These are phyloP conservation scores for Gymnothorax javanicus DNA, from an alignment of 2,797 vertebrate species.

Conservation along the genomic window DNA sequence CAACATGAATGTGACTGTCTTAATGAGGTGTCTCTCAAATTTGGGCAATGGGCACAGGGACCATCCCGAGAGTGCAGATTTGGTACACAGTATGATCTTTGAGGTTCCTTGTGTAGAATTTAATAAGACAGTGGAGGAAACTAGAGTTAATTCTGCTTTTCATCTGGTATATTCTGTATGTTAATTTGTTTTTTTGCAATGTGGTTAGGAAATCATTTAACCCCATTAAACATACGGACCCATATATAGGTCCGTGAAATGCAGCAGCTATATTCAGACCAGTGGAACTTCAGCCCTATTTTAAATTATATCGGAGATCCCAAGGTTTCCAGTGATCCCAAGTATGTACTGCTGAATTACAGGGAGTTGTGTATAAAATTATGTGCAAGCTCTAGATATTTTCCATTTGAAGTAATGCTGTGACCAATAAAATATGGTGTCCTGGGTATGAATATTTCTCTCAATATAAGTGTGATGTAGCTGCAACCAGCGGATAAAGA, in stretches of 20 bases:
- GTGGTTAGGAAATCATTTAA: background rate
- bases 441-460: no score
- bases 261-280: no score
- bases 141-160: background rate
- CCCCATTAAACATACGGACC: conserved; percentile 49
- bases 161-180: background rate
- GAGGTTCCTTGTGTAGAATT: background rate
- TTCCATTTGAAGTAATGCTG: background rate
- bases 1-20: conserved; percentile 73
- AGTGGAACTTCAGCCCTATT: no score
- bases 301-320: no score
- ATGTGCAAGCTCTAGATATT: no score
- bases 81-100: conserved; percentile 58
- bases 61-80: conserved; percentile 63
- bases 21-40: conserved; percentile 66
- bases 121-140: background rate
- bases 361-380: no score
- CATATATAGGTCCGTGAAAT: no score
- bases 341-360: no score
- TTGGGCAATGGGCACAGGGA: conserved; percentile 57
- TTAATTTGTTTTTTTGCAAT: background rate
- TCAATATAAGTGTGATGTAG: no score
- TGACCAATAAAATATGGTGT: no score
- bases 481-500: no score
- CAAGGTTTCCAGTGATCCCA: no score